Evolutionary conservation across 2,797 vertebrate species (phyloP), one percentile per base, ranked within the genome.

Genomic region (Garrulus glandarius): DNA sequence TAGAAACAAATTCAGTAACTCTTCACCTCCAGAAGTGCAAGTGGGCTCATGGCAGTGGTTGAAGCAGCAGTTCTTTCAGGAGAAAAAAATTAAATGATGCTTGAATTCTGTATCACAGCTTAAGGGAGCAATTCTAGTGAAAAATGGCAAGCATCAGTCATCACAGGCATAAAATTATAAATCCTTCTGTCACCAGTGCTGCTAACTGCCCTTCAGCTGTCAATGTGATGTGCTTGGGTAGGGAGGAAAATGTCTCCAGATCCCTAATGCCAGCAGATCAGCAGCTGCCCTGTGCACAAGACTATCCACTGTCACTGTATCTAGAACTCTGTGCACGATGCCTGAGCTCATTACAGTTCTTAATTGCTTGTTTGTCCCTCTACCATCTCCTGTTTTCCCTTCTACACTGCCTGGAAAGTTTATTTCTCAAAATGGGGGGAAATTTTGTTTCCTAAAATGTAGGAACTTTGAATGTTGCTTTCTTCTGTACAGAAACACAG

Each of bases 261-360:
- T 15, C 29, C 63, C 23, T 22, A 46, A 49, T 4, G 10, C 29
- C 22, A 65, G 17, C 19, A 69, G 53, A 87, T 32, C 50, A 55
- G 60, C 15, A 80, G 36, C 44, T 82, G 52, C 32, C 30, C 23
- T 23, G 13, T 43, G 74, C 57, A 50, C 49, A 29, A 30, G 8
- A 22, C 12, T 15, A 30, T 34, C 50, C 47, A 67, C 27, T 32
- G 7, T 19, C 46, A 34, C 29, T 19, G 3, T 9, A 6, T 2
- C 0, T 3, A 69, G 60, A 27, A 56, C 4, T 32, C 34, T 23
- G 12, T 55, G 44, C 5, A 56, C 1, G 0, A 60, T 64, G 41
- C 22, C 68, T 50, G 49, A 88, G 57, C 11, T 85, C 47, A 21
- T 46, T 53, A 53, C 15, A 57, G 27, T 15, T 68, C 56, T 74